Evolutionary conservation across 2,797 vertebrate species (phyloP), one percentile per base, ranked within the genome.

Genomic region (Meda fulgida): DNA sequence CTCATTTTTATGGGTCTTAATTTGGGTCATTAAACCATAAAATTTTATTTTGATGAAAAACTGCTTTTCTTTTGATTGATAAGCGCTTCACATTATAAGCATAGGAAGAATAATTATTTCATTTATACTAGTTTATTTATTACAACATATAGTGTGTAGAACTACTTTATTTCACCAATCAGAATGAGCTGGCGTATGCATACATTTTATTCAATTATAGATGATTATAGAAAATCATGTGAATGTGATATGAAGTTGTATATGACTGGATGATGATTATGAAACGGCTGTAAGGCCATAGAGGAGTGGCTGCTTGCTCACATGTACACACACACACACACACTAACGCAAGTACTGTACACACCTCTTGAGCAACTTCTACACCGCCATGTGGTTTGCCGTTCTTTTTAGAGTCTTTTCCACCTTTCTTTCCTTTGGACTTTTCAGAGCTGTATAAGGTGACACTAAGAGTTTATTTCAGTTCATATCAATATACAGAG

Each of bases 401-500:
- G 65, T 90, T 91, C 81, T 96, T 98, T 43, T 94, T 95, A 83
- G 83, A 88, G 38, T 98, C 97, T 93, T 97, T 98, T 85, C 93
- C 92, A 34, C 84, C 92, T 92, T 97, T 98, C 91, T 98, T 98
- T 66, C 90, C 95, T 92, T 97, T 99, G 0, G 92, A 89, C 90
- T 96, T 98, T 77, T 89, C 90, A 80, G 93, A 93, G 92, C 95
- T 97, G 89, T 65, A 53, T 77, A 86, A 78, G 26, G 8, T 23
- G 69, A 69, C 13, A 81, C 11, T 48, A 10, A 36, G 10, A 60
- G 69, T 86, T 14, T 23, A 71, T 46, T 80, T 34, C 21, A 69
- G 9, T 36, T 19, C 46, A 55, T 43, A 67, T 14, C 7, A 40
- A 55, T 7, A 43, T 60, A 38, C 10, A 63, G n/a, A 53, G 4